Evolutionary conservation across 2,113 vertebrate genomes (phyloP).

Genomic region (Pangasianodon gigas): DNA sequence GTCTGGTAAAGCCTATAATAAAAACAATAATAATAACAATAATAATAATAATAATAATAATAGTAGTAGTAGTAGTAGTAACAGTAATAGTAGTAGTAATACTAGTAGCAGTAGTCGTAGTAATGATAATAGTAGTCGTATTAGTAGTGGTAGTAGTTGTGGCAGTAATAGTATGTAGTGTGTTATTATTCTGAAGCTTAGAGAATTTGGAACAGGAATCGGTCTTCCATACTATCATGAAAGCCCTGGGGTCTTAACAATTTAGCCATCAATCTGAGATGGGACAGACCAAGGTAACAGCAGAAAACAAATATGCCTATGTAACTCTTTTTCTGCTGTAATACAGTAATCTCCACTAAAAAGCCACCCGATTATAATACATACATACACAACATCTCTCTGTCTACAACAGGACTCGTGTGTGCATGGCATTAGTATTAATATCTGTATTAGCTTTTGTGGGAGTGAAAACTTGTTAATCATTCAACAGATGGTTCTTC

Average conservation of each 20-base stretch:
- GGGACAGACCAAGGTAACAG: background rate
- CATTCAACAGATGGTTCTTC: constrained; percentile 48
- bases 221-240: too few relatives aligned
- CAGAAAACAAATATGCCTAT: background rate
- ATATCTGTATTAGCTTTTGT: background rate
- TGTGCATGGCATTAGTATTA: background rate
- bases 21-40: too few relatives aligned
- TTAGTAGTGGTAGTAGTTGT: background rate
- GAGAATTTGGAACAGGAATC: background rate
- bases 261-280: background rate
- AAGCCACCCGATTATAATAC: background rate
- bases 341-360: background rate
- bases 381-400: background rate
- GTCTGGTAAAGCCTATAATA: too few relatives aligned
- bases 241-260: too few relatives aligned
- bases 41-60: too few relatives aligned
- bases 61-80: too few relatives aligned
- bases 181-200: too few relatives aligned
- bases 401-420: background rate
- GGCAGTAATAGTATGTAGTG: too few relatives aligned
- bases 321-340: background rate
- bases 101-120: background rate
- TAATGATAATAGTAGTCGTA: background rate
- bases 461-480: constrained; percentile 7
- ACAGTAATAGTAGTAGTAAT: too few relatives aligned